Evolutionary conservation across 2,888 invertebrate species (phyloP).

Genomic region (Ganaspis brasiliensis): DNA sequence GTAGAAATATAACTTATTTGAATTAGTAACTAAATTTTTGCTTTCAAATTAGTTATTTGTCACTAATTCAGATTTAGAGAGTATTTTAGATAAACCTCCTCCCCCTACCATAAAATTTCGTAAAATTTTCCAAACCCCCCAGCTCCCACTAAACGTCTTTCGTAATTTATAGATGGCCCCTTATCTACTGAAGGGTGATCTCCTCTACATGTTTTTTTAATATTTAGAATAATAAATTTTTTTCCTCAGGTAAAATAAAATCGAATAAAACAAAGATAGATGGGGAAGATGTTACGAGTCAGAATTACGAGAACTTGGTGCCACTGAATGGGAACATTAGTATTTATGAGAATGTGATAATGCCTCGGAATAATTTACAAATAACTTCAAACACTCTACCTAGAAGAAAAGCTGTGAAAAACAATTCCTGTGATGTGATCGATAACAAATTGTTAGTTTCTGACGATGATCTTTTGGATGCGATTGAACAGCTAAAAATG

Average conservation of each 20-base stretch:
- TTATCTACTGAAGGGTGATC: no score
- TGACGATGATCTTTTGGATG: constrained; percentile 80
- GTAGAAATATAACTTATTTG: no score
- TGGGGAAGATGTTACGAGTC: constrained; percentile 55
- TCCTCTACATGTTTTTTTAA: not conserved
- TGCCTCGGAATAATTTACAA: constrained; percentile 59
- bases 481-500: constrained; percentile 80
- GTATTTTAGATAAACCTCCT: no score
- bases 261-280: constrained; percentile 68
- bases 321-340: constrained; percentile 65
- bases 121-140: no score
- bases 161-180: no score
- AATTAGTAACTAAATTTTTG: no score
- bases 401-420: constrained; percentile 63
- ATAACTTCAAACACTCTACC: constrained; percentile 63
- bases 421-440: constrained; percentile 75
- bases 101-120: no score
- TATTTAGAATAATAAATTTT: not conserved
- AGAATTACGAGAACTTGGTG: constrained; percentile 67
- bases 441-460: constrained; percentile 81
- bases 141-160: no score
- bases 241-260: constrained; percentile 63
- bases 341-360: constrained; percentile 73
- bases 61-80: no score
- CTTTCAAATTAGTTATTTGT: no score